phyloP scores from a whole-genome alignment of 2,113 vertebrate species.

The Gambusia affinis region DNA sequence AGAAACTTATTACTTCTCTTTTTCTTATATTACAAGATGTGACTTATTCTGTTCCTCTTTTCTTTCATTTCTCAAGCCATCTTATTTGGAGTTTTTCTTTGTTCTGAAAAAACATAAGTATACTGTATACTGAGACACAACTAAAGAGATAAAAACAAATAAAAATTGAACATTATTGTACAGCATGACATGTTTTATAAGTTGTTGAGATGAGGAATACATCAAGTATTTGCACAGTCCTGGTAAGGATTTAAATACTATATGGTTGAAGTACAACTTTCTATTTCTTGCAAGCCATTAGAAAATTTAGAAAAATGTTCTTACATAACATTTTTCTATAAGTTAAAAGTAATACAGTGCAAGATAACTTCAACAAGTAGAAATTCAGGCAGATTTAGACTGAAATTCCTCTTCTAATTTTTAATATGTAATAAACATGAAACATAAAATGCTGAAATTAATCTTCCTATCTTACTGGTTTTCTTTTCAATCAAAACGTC shows the following conservation, averaged over 20 bases:
- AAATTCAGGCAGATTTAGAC: too few relatives aligned
- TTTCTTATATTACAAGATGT: slow-evolving; percentile 18
- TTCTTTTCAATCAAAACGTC: too few relatives aligned
- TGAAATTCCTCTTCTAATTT: too few relatives aligned
- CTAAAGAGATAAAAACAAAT: not conserved
- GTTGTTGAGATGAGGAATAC: not conserved
- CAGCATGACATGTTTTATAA: not conserved
- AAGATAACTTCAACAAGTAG: too few relatives aligned
- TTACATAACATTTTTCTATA: too few relatives aligned
- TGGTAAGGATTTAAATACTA: not conserved
- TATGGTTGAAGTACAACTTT: too few relatives aligned
- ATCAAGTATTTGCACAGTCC: not conserved
- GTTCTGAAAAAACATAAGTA: not conserved
- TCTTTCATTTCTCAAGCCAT: slow-evolving; percentile 27
- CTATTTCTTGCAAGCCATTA: too few relatives aligned
- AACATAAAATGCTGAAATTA: too few relatives aligned
- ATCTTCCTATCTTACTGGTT: too few relatives aligned
- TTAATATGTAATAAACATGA: too few relatives aligned
- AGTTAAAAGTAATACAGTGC: too few relatives aligned
- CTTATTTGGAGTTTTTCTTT: not conserved
- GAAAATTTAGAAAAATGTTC: too few relatives aligned
- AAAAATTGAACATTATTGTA: not conserved
- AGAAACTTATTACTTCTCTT: not conserved
- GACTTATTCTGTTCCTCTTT: slow-evolving; percentile 59
- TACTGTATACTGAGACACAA: not conserved